Evolutionary conservation across 2,888 invertebrate species (phyloP).

Genomic region (Agrochola litura): DNA sequence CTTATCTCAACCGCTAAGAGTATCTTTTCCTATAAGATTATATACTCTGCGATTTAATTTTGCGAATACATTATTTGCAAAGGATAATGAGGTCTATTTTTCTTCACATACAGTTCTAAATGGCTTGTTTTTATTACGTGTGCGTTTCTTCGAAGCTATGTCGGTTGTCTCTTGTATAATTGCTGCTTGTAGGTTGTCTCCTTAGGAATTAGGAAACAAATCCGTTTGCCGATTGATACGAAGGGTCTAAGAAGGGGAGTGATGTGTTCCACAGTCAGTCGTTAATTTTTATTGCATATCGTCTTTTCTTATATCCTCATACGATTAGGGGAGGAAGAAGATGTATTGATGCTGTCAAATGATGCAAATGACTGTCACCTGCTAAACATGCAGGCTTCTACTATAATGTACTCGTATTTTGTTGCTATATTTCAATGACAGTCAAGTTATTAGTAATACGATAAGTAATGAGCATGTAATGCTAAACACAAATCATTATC

Average conservation of each 20-base stretch:
- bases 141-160: conserved; percentile 47
- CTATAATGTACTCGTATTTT: neutral
- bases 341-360: conserved; percentile 44
- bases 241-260: conserved; percentile 72
- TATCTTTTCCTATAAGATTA: conserved; percentile 66
- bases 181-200: conserved; percentile 89
- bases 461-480: neutral
- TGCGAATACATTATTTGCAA: conserved; percentile 63
- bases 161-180: conserved; percentile 85
- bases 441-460: neutral
- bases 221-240: conserved; percentile 88
- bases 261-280: conserved; percentile 72
- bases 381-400: neutral
- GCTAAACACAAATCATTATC: neutral
- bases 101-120: conserved; percentile 70
- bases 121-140: conserved; percentile 63
- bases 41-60: conserved; percentile 76
- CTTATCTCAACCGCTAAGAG: conserved; percentile 71
- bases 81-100: conserved; percentile 70
- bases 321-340: conserved; percentile 42
- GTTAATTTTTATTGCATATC: conserved; percentile 85
- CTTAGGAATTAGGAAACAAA: conserved; percentile 88
- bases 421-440: too few species aligned
- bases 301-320: conserved; percentile 67
- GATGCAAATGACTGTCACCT: conserved; percentile 38